Conservation (phyloP, 2,888 invertebrate genomes). For the Chironomus tentans region DNA sequence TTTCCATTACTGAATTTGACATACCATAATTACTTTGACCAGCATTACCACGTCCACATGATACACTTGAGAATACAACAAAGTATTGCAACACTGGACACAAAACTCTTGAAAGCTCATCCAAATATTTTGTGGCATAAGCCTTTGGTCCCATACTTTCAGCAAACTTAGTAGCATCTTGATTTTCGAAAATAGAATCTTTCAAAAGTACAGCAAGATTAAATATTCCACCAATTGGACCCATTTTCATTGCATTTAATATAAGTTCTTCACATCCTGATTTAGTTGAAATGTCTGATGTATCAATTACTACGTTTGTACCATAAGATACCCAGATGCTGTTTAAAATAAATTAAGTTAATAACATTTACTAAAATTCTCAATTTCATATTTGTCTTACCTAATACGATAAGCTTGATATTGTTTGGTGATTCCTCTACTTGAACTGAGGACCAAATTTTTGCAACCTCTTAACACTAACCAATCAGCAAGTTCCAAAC, state of each 20-base stretch:
- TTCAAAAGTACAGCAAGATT: constrained; percentile 76
- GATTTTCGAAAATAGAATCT: constrained; percentile 70
- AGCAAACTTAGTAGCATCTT: constrained; percentile 57
- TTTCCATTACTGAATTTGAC: constrained; percentile 84
- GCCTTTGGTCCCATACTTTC: constrained; percentile 70
- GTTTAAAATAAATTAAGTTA: constrained; percentile 25
- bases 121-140: constrained; percentile 65
- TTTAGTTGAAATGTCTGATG: constrained; percentile 10
- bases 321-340: constrained; percentile 66
- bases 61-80: constrained; percentile 85
- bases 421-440: constrained; percentile 67
- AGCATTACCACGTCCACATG: constrained; percentile 83
- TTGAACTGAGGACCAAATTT: constrained; percentile 69
- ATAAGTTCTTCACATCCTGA: constrained; percentile 25
- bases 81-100: constrained; percentile 59
- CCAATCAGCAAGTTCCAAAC: constrained; percentile 81
- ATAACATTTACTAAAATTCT: not conserved
- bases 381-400: no score
- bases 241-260: constrained; percentile 1
- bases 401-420: constrained; percentile 68
- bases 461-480: constrained; percentile 71
- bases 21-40: constrained; percentile 88
- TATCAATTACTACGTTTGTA: constrained; percentile 55
- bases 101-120: constrained; percentile 51
- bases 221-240: constrained; percentile 43